Evolutionary conservation across 2,888 invertebrate species (phyloP), one percentile per base, ranked within the genome.

Genomic region (Belgica antarctica): DNA sequence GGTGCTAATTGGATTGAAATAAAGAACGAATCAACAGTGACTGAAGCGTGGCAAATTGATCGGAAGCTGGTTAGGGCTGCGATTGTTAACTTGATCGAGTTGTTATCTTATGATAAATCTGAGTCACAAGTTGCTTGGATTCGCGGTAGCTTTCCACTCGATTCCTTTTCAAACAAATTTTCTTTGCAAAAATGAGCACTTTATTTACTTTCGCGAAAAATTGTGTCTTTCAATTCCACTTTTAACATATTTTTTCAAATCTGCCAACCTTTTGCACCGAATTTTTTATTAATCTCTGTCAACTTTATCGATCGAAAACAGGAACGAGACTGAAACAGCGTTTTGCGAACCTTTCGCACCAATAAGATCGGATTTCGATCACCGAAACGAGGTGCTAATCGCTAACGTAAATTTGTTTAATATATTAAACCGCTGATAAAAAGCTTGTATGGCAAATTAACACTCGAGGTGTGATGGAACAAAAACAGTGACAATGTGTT

Each of bases 361-460:
- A 47, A 8, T 15, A 47, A 15, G 22, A 52, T 52, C 22, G 22
- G 52, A 22, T 12, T 52, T 19, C 52, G 52, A 52, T 22, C 22
- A 24, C 46, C 17, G 22, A 52, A 15, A 22, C 24, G 52, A 52
- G 52, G 52, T 52, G 52, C 52, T 52, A 52, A 52, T 15, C 52
- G 22, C 22, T 7, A 52, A 52, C 17, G 24, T 22, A 12, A 52
- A 41, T 41, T 52, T 52, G 52, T 10, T 10, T 15, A 24, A 52
- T 19, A 52, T 10, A 52, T 22, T 22, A 52, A 52, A 52, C 8
- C 24, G 52, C 8, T 2, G 19, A 15, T 22, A 52, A 52, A 52
- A 52, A 52, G 19, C 52, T 52, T 52, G 24, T 52, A n/a, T 19
- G 19, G 17, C 4, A 52, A 52, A 52, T 52, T 52, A 52, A 24